phyloP scores from a whole-genome alignment of 2,113 vertebrate genomes.

The Forbesichthys agassizii region DNA sequence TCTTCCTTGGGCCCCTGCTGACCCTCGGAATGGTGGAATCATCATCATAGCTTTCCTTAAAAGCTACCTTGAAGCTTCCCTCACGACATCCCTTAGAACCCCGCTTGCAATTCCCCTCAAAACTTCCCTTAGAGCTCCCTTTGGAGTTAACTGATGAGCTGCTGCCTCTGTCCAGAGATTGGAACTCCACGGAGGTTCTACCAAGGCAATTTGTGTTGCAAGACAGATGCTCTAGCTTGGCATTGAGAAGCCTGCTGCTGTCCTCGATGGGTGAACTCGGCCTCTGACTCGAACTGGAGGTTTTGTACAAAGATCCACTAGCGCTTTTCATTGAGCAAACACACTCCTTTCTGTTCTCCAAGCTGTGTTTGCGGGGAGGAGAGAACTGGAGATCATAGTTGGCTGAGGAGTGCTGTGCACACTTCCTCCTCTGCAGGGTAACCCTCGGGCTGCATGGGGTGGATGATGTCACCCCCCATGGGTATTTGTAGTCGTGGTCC shows the following conservation, averaged over 20 bases:
- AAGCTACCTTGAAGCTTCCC: conserved; percentile 25
- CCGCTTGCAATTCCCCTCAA: conserved; percentile 43
- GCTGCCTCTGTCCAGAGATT: conserved; percentile 82
- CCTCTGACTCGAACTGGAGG: conserved; percentile 27
- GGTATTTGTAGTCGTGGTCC: conserved; percentile 61
- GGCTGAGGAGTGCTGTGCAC: conserved; percentile 78
- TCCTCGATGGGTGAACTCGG: conserved; percentile 74
- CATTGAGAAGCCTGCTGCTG: conserved; percentile 87
- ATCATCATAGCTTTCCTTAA: conserved; percentile 71
- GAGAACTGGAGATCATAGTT: conserved; percentile 81
- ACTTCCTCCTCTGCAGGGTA: conserved; percentile 81
- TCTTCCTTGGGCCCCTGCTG: conserved; percentile 81
- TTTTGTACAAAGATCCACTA: conserved; percentile 27
- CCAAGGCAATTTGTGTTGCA: conserved; percentile 85
- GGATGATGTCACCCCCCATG: conserved; percentile 61
- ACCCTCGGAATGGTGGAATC: conserved; percentile 85
- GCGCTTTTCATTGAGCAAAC: conserved; percentile 20
- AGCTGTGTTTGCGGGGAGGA: conserved; percentile 80
- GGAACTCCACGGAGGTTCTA: conserved; percentile 72
- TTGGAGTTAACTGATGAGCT: conserved; percentile 83
- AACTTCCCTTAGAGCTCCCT: conserved; percentile 46
- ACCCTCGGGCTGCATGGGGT: conserved; percentile 69
- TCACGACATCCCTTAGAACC: conserved; percentile 59
- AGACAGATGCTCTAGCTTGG: conserved; percentile 88
- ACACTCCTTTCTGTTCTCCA: conserved; percentile 63